Evolutionary conservation across 2,888 invertebrate genomes (phyloP), one percentile per base, ranked within the genome.

Genomic region (Dasypogon diadema): DNA sequence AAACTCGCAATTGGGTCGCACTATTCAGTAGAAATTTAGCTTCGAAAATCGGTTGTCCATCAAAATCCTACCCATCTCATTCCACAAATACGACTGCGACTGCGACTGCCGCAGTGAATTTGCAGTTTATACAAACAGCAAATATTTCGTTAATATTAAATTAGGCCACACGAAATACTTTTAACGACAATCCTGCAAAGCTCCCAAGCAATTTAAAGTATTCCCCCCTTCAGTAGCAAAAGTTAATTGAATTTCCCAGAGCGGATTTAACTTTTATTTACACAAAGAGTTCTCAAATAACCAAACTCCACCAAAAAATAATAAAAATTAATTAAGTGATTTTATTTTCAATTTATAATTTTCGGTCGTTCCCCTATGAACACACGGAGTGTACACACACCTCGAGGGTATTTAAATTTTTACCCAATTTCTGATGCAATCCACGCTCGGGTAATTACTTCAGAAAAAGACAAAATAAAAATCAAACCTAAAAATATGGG

Each of bases 241-340:
- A 42, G 42, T 42, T 42, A 42, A 42, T 42, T 42, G n/a, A 42
- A 42, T 42, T 42, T 42, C n/a, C n/a, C 12, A n/a, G 12, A 12
- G 8, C 30, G 30, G 8, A 30, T 30, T 30, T 30, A 42, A 42
- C n/a, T 12, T 42, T 42, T 42, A 42, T 42, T 42, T 42, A n/a
- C 42, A 42, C 37, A 34, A 60, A 26, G 37, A 60, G 12, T 60
- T 6, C 21, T 60, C 60, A 60, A 60, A 60, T 60, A 60, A 60
- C 37, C 60, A 60, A 60, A 60, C 37, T 37, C 26, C 60, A 60
- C 18, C 34, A 34, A 12, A 60, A 42, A 60, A 60, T 34, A 34
- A 60, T 34, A 60, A 60, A 60, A 60, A 60, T 60, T 60, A 60
- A 60, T 60, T 60, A 60, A 60, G 60, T 37, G 37, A 60, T 60